A percentile compares a stretch with the other conserved stretches of the same genome.
These are phyloP conservation scores for Apus apus DNA, from an alignment of 2,113 vertebrate species.

Conservation along the genomic window DNA sequence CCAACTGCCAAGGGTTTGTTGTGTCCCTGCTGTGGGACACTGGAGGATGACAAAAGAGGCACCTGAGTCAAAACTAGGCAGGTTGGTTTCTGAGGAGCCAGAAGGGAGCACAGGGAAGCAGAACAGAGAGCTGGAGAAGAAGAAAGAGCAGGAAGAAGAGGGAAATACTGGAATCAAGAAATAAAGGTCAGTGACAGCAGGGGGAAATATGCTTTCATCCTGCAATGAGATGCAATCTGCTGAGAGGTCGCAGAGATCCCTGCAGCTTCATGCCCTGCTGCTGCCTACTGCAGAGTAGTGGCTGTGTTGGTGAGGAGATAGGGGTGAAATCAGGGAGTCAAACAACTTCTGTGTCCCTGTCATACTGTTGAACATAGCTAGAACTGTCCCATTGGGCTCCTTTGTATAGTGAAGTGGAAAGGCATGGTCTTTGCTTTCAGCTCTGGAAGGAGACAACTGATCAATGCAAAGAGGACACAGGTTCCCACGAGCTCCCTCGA, in stretches of 20 bases:
- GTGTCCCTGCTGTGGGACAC: not conserved
- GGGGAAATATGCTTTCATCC: not conserved
- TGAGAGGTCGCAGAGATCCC: fast-evolving
- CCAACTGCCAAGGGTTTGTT: not conserved
- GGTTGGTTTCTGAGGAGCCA: not conserved
- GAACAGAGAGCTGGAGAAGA: not conserved
- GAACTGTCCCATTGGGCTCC: not conserved
- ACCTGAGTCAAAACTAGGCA: not conserved
- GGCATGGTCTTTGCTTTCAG: not conserved
- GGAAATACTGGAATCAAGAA: not conserved
- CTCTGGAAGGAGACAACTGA: not conserved
- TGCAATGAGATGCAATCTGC: not conserved
- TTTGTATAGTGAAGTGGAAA: not conserved
- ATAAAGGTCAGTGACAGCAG: not conserved
- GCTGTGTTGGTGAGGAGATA: not conserved
- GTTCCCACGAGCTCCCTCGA: fast-evolving
- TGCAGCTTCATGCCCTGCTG: not conserved
- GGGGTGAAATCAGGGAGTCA: not conserved
- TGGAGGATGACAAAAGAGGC: not conserved
- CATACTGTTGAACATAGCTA: not conserved
- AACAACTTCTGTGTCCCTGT: not conserved
- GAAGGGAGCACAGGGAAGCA: not conserved
- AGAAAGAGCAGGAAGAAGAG: not conserved
- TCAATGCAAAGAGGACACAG: not conserved
- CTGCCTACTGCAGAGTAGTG: not conserved